Base-by-base conservation (phyloP, 2,113 vertebrate species). In the Mesembrinibis cayennensis region DNA sequence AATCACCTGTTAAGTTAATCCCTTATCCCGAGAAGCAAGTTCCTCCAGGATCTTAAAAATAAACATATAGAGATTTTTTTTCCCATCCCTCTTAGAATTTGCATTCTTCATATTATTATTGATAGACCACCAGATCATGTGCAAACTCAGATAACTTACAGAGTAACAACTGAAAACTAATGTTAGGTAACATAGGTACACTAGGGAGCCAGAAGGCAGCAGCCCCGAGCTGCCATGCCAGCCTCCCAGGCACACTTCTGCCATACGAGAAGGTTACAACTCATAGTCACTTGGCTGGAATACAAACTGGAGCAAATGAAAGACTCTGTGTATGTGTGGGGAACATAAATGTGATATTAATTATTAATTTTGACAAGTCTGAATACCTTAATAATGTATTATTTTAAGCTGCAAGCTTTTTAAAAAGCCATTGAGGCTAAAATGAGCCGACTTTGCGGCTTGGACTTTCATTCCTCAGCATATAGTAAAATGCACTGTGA, bases 361-460 rank as follows among this genome's bases (percentile, higher is more conserved):
- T 95, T 97, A 97, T 96, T 96, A 97, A 97, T 96, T 96, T 72
- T 97, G 97, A 97, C 97, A 97, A 72, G 83, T 70, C 74, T 86
- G 91, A 92, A 96, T 93, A 92, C 93, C 93, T 93, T 96, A 96
- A 95, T 93, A 89, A 83, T 63, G 90, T 82, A 95, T 93, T 95
- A 86, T 91, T 96, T 83, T 70, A 97, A 95, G 90, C 89, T 78
- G 70, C n/a, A 74, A 83, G 90, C 63, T 73, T 93, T 96, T 82
- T 62, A 44, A 82, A 89, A 73, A 94, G 52, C 83, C n/a, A 10
- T 32, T 62, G 79, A 86, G 88, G 74, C 71, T 90, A 42, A 95
- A 96, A 76, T 1, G 30, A 95, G 63, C 38, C 0, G 10, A 56
- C 62, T 94, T 72, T 93, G 96, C 8, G 91, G 96, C 95, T 94